These are phyloP conservation scores for Philereme transversata DNA, from an alignment of 2,888 invertebrate species.

Conservation along the genomic window DNA sequence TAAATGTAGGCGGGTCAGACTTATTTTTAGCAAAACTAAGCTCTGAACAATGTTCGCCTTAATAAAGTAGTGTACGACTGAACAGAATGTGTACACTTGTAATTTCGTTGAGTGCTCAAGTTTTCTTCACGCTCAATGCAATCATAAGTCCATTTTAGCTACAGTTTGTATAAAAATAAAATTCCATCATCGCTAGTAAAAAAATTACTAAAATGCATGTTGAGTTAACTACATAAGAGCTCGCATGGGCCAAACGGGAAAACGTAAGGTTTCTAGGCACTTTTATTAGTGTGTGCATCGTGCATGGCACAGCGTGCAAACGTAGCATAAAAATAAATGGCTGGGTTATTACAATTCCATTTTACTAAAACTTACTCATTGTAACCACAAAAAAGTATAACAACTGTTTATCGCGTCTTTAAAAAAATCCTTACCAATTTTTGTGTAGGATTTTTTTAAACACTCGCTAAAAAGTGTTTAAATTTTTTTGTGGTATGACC, in stretches of 20 bases:
- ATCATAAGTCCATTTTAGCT: background rate
- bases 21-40: no score
- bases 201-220: constrained; percentile 6
- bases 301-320: constrained; percentile 13
- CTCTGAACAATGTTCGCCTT: no score
- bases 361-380: no score
- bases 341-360: no score
- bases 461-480: no score
- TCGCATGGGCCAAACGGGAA: constrained; percentile 5
- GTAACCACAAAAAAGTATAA: no score
- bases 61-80: no score
- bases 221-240: constrained; percentile 11
- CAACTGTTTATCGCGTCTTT: no score
- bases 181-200: background rate
- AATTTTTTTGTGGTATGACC: no score
- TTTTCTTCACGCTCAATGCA: background rate
- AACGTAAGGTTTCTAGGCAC: constrained; percentile 16
- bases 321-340: background rate
- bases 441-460: no score
- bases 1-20: no score
- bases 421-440: no score
- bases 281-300: constrained; percentile 18
- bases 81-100: background rate
- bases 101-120: background rate
- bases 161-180: constrained; percentile 1